A percentile compares a stretch with the other conserved stretches of the same genome.
Conservation (phyloP, 2,888 invertebrate genomes). For the Xestoiulus laeticollis region DNA sequence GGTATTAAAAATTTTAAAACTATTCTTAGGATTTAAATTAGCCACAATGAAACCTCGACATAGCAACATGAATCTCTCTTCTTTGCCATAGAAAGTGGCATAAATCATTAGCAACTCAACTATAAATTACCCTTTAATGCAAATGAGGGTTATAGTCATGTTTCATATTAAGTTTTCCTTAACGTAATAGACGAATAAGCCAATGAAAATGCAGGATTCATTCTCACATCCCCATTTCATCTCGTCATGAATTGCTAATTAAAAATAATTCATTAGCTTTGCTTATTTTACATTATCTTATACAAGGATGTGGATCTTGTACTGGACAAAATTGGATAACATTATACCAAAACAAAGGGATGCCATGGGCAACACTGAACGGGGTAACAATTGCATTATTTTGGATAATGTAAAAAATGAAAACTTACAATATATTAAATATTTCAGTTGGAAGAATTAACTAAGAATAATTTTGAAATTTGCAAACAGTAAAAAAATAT, state of each 20-base stretch:
- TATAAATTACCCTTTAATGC: constrained; percentile 28
- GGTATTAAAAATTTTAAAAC: not conserved
- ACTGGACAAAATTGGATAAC: not conserved
- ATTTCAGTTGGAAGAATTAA: too few relatives aligned
- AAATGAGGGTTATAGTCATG: constrained; percentile 22
- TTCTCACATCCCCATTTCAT: not conserved
- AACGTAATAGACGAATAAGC: not conserved
- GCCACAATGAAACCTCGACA: not conserved
- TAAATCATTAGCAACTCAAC: not conserved
- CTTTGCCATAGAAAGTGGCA: not conserved
- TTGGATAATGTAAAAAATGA: too few relatives aligned
- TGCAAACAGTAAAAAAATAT: too few relatives aligned
- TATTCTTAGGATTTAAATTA: not conserved
- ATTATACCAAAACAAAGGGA: not conserved
- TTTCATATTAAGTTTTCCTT: constrained; percentile 29
- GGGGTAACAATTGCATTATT: too few relatives aligned
- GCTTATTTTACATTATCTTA: not conserved
- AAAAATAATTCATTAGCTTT: constrained; percentile 34
- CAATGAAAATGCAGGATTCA: not conserved
- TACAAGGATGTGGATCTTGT: not conserved
- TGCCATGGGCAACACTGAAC: too few relatives aligned
- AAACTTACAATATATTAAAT: too few relatives aligned
- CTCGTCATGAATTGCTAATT: constrained; percentile 32
- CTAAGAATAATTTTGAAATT: too few relatives aligned
- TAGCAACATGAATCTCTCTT: not conserved